Evolutionary conservation across 1,140 invertebrate genomes (phyloP), one percentile per base, ranked within the genome.

Genomic region (Penaeus chinensis): DNA sequence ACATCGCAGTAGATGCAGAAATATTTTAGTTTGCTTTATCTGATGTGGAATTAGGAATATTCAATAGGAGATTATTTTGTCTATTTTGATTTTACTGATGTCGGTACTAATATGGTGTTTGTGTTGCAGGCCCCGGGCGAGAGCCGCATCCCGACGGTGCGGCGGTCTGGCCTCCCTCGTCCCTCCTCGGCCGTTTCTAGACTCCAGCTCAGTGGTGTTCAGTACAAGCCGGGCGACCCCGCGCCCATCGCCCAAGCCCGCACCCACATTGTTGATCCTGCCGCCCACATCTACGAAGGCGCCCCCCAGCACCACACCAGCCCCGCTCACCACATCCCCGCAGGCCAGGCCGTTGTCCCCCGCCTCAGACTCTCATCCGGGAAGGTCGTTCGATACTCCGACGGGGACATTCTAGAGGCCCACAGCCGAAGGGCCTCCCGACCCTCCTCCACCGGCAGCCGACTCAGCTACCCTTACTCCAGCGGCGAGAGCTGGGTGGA

Each of bases 121-220:
- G 5, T 42, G n/a, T 85, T 85, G 47, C 85, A 87, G 85, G 85
- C 85, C 47, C 81, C 85, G 27, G 85, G 85, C 61, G 85, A 87
- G 60, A 87, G 85, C 62, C 85, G 85, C 66, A 87, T 87, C 80
- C 85, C 85, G 32, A 87, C 85, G 61, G 85, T 77, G 47, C 85
- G 85, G 24, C 80, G 85, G n/a, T 87, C 85, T 20, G 85, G 47
- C n/a, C 80, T 87, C n/a, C 85, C 85, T 65, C 80, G 85, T 60
- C 85, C 85, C 71, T 63, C 83, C 47, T 77, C 74, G 71, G 74
- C 84, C 19, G 60, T 81, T 2, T 47, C 85, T 32, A 61, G 63
- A 61, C 80, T 82, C n/a, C 69, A 62, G 37, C 80, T 87, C n/a
- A 79, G 71, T 60, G 20, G 65, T 37, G 20, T 66, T 24, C 80